Evolutionary conservation across 1,140 invertebrate genomes (phyloP).

Genomic region (Zaprionus davidi): DNA sequence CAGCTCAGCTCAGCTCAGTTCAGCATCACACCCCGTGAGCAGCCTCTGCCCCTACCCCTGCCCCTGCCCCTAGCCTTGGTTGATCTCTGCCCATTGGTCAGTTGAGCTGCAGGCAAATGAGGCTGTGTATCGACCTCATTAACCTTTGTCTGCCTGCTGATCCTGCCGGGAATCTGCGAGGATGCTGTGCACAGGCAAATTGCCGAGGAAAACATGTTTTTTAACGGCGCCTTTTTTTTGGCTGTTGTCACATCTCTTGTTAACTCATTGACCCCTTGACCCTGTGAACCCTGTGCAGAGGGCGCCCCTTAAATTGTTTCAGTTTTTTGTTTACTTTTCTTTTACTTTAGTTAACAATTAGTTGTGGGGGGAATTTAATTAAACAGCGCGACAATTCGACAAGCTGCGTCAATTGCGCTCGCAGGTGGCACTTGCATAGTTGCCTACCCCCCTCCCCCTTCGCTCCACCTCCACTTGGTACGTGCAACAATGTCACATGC

Average conservation of each 20-base stretch:
- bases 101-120: conserved; percentile 17
- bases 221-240: conserved; percentile 38
- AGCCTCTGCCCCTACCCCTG: background rate
- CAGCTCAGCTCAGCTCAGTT: background rate
- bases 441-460: background rate
- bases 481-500: conserved; percentile 45
- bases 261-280: conserved; percentile 29
- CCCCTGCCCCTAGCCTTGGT: background rate
- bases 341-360: conserved; percentile 23
- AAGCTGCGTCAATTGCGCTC: conserved; percentile 15
- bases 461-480: background rate
- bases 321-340: background rate
- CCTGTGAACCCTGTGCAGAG: background rate
- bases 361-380: conserved; percentile 37
- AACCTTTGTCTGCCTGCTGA: conserved; percentile 42
- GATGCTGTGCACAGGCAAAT: conserved; percentile 24
- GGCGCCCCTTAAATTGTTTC: conserved; percentile 8
- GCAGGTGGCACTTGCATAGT: conserved; percentile 7
- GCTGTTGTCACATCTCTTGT: conserved; percentile 20
- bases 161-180: conserved; percentile 25
- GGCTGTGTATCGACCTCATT: conserved; percentile 51
- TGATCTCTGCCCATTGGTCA: conserved; percentile 32
- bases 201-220: conserved; percentile 52
- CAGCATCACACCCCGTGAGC: conserved; percentile 28
- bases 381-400: conserved; percentile 26